These are phyloP conservation scores for Vollenhovia emeryi DNA, from an alignment of 1,140 invertebrate genomes.

Conservation along the genomic window DNA sequence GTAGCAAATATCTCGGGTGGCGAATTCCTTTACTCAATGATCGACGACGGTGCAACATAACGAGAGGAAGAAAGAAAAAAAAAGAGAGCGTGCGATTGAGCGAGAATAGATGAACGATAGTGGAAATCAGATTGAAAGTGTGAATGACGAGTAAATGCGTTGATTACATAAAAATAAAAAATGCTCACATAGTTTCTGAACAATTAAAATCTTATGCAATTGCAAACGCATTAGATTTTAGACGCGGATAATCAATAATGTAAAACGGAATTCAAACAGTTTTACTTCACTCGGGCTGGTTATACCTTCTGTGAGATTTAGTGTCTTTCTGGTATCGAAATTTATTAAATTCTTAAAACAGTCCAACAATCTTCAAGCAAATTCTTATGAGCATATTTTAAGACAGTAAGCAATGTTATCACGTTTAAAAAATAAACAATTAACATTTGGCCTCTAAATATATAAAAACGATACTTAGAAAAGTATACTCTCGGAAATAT, in stretches of 20 bases:
- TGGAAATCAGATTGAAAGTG: background rate
- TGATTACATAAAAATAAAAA: conserved; percentile 8
- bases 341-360: background rate
- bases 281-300: background rate
- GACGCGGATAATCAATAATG: background rate
- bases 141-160: background rate
- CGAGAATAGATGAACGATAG: conserved; percentile 19
- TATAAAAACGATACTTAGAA: background rate
- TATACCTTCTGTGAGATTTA: background rate
- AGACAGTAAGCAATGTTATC: background rate
- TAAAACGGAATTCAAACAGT: conserved; percentile 1
- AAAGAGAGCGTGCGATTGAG: background rate
- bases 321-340: background rate
- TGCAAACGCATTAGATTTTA: background rate
- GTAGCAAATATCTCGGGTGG: conserved; percentile 21
- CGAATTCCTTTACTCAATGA: background rate
- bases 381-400: background rate
- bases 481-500: conserved; percentile 4
- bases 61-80: background rate
- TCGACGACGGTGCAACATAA: background rate
- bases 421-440: background rate
- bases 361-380: background rate
- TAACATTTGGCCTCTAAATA: background rate
- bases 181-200: background rate
- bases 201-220: conserved; percentile 5